Conservation (phyloP, 2,888 invertebrate species). For the Cepaea hortensis region DNA sequence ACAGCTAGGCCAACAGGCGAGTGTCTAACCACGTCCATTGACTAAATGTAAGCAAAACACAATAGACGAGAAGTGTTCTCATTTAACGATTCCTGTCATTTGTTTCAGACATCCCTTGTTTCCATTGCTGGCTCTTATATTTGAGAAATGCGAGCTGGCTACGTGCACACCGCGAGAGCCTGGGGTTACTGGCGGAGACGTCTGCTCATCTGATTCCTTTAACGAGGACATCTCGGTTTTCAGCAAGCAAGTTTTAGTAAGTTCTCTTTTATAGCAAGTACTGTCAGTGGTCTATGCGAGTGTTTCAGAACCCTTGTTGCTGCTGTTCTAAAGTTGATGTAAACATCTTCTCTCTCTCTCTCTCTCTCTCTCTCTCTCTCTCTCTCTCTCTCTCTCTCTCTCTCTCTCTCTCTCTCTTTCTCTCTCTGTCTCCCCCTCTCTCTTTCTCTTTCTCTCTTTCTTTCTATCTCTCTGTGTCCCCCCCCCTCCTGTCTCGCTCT, state of each 20-base stretch:
- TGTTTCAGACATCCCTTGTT: constrained; percentile 95
- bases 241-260: constrained; percentile 93
- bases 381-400: neutral
- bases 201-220: constrained; percentile 99
- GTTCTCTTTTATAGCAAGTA: constrained; percentile 50
- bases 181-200: constrained; percentile 96
- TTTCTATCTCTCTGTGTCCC: neutral
- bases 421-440: neutral
- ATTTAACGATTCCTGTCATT: neutral
- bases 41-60: too few species aligned
- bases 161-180: constrained; percentile 99
- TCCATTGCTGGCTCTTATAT: constrained; percentile 98
- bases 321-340: neutral
- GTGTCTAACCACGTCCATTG: too few species aligned
- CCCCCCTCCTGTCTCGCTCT: neutral
- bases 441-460: neutral
- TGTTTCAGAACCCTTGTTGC: too few species aligned
- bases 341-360: neutral
- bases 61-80: too few species aligned
- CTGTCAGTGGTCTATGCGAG: too few species aligned
- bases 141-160: constrained; percentile 99
- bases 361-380: neutral
- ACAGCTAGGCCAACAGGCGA: too few species aligned
- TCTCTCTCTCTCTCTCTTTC: neutral
- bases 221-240: constrained; percentile 99